A percentile compares a stretch with the other conserved stretches of the same genome.
Evolutionary conservation across 1,140 invertebrate genomes (phyloP).

Genomic region (Trichonephila clavipes): DNA sequence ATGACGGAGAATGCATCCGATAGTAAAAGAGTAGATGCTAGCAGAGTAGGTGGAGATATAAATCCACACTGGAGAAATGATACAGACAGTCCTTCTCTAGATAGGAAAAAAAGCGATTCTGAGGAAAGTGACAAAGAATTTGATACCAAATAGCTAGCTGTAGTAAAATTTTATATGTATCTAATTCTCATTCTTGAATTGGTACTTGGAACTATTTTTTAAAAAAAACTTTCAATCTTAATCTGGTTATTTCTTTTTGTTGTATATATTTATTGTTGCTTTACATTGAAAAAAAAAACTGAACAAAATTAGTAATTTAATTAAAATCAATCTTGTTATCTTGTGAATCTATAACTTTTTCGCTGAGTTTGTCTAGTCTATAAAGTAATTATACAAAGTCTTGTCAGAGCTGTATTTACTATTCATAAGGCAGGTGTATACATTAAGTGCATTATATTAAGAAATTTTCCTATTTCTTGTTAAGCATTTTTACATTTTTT

Average conservation of each 20-base stretch:
- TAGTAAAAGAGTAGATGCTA: not conserved
- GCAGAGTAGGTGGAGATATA: not conserved
- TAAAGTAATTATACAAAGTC: slow-evolving; percentile 9
- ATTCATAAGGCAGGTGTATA: not conserved
- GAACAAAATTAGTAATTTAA: not conserved
- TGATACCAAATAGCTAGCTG: slow-evolving; percentile 16
- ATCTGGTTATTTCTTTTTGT: slow-evolving; percentile 27
- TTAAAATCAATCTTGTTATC: not conserved
- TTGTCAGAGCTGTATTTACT: slow-evolving; percentile 22
- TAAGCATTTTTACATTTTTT: slow-evolving; percentile 22
- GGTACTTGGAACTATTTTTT: not conserved
- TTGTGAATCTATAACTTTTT: not conserved
- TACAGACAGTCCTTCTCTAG: not conserved
- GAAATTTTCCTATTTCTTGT: slow-evolving; percentile 18
- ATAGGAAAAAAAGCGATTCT: slow-evolving; percentile 56
- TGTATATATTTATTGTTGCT: not conserved
- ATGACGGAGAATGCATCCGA: not conserved
- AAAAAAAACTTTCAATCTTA: not conserved
- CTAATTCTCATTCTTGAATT: not conserved
- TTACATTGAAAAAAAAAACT: not conserved
- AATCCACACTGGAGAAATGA: not conserved
- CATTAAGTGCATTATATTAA: slow-evolving; percentile 25
- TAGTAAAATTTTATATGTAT: slow-evolving; percentile 35
- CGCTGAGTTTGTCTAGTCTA: slow-evolving; percentile 20
- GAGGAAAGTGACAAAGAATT: slow-evolving; percentile 45